Conservation (phyloP, 2,888 invertebrate species). For the Aleiodes leptofemur region DNA sequence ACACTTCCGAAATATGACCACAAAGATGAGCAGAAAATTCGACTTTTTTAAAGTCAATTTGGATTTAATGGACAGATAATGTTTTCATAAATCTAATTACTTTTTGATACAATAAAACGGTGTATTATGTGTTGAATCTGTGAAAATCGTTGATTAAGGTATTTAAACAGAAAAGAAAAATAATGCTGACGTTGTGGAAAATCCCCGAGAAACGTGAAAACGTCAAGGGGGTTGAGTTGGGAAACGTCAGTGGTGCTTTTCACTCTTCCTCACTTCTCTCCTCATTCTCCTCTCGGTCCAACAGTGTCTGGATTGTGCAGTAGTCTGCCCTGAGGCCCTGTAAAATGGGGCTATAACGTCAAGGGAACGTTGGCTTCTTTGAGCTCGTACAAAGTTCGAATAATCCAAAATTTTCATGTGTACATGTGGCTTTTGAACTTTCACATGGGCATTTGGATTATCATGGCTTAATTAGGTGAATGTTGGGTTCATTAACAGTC, state of each 20-base stretch:
- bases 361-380: slow-evolving; percentile 15
- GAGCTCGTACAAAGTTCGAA: slow-evolving; percentile 9
- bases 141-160: slow-evolving; percentile 6
- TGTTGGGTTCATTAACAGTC: not conserved
- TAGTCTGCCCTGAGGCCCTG: slow-evolving; percentile 23
- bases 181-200: slow-evolving; percentile 28
- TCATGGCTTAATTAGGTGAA: slow-evolving; percentile 1
- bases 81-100: no score
- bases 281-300: not conserved
- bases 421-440: not conserved
- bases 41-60: no score
- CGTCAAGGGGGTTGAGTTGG: slow-evolving; percentile 33
- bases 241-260: slow-evolving; percentile 32
- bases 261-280: not conserved
- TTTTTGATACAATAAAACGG: not conserved
- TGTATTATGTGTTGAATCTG: not conserved
- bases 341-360: slow-evolving; percentile 29
- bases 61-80: no score
- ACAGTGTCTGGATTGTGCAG: slow-evolving; percentile 27
- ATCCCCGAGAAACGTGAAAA: slow-evolving; percentile 22
- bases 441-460: slow-evolving; percentile 13
- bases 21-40: no score
- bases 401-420: slow-evolving; percentile 13
- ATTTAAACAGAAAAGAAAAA: slow-evolving; percentile 25
- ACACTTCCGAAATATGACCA: no score